Conservation (phyloP, 2,797 vertebrate species). For the Tangara arthus region DNA sequence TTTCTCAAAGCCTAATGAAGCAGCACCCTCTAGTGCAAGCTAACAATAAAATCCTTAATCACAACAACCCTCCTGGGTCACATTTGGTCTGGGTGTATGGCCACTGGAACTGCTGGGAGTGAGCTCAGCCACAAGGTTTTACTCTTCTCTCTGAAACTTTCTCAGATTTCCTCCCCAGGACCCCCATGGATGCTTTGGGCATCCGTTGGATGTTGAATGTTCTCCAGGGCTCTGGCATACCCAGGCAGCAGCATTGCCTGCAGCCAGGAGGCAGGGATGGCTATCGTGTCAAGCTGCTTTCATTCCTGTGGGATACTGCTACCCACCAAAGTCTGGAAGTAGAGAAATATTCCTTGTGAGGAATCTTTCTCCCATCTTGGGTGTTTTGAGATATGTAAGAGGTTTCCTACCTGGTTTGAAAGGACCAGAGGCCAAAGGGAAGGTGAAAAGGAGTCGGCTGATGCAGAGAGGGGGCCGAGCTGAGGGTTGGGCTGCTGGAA, state of each 20-base stretch:
- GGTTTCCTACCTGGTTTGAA: neutral
- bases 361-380: neutral
- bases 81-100: neutral
- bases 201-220: rapidly evolving
- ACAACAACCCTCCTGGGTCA: neutral
- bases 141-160: neutral
- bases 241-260: rapidly evolving
- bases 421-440: neutral
- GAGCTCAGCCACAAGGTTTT: neutral
- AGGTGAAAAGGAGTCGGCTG: rapidly evolving
- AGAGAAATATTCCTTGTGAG: neutral
- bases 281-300: neutral
- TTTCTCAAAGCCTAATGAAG: neutral
- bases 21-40: conserved; percentile 50
- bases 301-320: neutral
- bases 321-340: neutral
- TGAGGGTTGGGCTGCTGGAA: neutral
- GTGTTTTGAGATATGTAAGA: neutral
- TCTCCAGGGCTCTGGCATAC: neutral
- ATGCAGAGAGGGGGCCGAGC: neutral
- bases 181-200: neutral
- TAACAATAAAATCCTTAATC: neutral
- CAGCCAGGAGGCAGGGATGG: rapidly evolving
- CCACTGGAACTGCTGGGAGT: neutral
- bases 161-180: neutral